Base-by-base conservation (phyloP, 1,140 invertebrate genomes). In the Tachypleus tridentatus region DNA sequence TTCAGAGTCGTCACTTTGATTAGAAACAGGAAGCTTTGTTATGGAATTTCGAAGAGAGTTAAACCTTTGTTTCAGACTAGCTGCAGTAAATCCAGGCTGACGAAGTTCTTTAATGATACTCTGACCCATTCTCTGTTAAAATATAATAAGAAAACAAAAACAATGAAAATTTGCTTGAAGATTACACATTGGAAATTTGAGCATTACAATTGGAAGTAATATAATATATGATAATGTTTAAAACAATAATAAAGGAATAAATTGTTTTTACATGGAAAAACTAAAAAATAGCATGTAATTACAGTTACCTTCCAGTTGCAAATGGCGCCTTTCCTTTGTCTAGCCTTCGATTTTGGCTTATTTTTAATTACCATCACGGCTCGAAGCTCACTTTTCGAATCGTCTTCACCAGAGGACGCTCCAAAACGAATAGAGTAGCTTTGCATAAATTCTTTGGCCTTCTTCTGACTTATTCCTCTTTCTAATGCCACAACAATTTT, bases 331-430 rank as follows among this genome's bases (percentile, higher is more conserved):
- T 98, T 98, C 65, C 94, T 80, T 78, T 98, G 94, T 76, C 90
- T 91, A 2, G 97, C 96, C 70, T 91, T 84, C 0, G 95, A 98
- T 78, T 97, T 98, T 69, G 86, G 90, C 75, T 96, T 96, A 67
- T 88, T 89, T 80, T 98, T 98, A 76, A 99, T 98, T 58, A 98
- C 91, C 87, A 98, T 93, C 5, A 99, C 88, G 8, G 92, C 96
- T 48, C 95, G 81, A 66, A 70, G 64, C 61, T 76, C 73, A 51
- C 71, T 65, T 61, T 69, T 69, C n/a, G 71, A 66, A 5, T 70
- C 72, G n/a, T 73, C 70, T 1, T 88, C 73, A 4, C 70, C 87
- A 0, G 87, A 85, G 58, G 70, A 65, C 49, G 65, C 64, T 0
- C 88, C 88, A 58, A 98, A 75, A 11, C 90, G 91, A 66, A 98